Conservation (phyloP, 2,888 invertebrate genomes). For the Melinopterus prodromus region DNA sequence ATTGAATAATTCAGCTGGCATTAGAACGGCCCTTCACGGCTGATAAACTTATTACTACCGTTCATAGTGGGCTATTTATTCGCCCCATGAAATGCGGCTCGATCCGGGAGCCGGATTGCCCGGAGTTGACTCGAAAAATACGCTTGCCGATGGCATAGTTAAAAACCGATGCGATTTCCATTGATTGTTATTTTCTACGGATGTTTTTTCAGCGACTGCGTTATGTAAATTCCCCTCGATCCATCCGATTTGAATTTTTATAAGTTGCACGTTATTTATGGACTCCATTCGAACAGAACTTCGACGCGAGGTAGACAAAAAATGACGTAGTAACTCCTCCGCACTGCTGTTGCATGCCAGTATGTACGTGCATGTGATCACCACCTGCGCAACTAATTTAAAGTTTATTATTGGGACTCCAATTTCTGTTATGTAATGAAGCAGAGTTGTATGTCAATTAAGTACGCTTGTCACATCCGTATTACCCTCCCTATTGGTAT, state of each 20-base stretch:
- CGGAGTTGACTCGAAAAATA: background rate
- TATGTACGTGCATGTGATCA: too few species aligned
- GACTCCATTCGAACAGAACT: background rate
- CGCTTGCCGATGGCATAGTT: background rate
- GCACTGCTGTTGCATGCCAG: too few species aligned
- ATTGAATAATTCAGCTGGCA: background rate
- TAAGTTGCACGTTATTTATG: slow-evolving; percentile 39
- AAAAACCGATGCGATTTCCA: slow-evolving; percentile 29
- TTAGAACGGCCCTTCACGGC: slow-evolving; percentile 4
- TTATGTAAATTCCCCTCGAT: slow-evolving; percentile 31
- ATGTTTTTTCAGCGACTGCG: slow-evolving; percentile 30
- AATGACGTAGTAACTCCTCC: background rate
- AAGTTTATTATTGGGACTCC: background rate
- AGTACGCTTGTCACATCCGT: too few species aligned
- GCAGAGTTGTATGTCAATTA: background rate
- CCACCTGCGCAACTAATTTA: background rate
- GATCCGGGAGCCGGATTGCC: background rate
- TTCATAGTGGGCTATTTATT: background rate
- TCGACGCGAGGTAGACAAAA: background rate
- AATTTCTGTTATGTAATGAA: background rate
- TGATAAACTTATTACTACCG: slow-evolving; percentile 4
- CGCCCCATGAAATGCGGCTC: background rate
- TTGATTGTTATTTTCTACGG: slow-evolving; percentile 35
- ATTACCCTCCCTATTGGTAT: too few species aligned
- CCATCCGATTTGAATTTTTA: slow-evolving; percentile 32